phyloP scores from a whole-genome alignment of 2,113 vertebrate species.

The Octodon degus region DNA sequence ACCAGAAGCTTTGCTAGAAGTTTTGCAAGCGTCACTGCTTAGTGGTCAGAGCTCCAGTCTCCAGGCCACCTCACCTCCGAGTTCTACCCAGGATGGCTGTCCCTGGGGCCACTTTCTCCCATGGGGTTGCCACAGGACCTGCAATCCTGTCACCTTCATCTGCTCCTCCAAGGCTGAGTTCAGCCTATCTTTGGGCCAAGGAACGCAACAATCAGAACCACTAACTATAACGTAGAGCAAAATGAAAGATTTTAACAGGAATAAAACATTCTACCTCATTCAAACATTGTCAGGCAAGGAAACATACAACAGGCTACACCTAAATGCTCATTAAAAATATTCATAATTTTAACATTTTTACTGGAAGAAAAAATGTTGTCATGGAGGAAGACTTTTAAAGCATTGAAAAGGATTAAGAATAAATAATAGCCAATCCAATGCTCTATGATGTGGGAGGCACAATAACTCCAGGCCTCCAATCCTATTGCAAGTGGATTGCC shows the following conservation, averaged over 20 bases:
- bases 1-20: background rate
- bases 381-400: background rate
- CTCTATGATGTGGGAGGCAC: too few relatives aligned
- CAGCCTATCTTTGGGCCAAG: background rate
- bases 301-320: background rate
- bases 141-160: background rate
- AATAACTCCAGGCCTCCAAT: too few relatives aligned
- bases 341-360: background rate
- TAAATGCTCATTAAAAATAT: background rate
- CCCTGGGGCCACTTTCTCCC: background rate
- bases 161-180: background rate
- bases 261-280: background rate
- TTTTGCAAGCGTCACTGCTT: background rate
- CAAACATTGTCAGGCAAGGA: too few relatives aligned
- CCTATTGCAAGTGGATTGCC: too few relatives aligned
- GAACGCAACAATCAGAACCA: background rate
- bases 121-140: background rate
- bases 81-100: background rate
- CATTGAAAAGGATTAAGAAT: conserved; percentile 20
- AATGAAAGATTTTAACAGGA: background rate
- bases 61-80: background rate
- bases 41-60: background rate
- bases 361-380: conserved; percentile 6
- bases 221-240: background rate
- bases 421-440: background rate